Evolutionary conservation across 2,113 vertebrate species (phyloP).

Genomic region (Amazona vittata): DNA sequence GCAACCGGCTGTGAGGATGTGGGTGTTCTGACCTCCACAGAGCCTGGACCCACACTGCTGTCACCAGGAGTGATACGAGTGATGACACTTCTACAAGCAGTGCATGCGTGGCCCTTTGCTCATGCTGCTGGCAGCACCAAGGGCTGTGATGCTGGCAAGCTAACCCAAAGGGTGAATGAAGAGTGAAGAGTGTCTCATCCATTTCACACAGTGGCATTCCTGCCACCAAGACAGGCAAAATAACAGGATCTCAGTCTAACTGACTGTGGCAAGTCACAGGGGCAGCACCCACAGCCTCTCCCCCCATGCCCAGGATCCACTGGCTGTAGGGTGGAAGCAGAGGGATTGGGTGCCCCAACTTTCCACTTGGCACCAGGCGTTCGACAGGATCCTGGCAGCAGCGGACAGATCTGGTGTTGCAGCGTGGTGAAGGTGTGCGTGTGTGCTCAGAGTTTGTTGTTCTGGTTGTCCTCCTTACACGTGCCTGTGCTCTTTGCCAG

Average conservation of each 20-base stretch:
- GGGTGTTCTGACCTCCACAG: rapidly evolving
- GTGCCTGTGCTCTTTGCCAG: conserved; percentile 47
- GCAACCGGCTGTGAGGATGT: rapidly evolving
- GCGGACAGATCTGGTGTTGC: rapidly evolving
- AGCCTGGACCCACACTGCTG: background rate
- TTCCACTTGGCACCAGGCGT: background rate
- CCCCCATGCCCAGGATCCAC: rapidly evolving
- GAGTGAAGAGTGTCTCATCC: background rate
- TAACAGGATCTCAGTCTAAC: background rate
- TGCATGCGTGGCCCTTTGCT: rapidly evolving
- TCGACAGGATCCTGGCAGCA: background rate
- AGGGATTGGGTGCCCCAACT: background rate
- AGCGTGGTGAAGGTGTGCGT: rapidly evolving
- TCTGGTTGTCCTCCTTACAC: conserved; percentile 38
- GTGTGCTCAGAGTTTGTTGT: conserved; percentile 47
- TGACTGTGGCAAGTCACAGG: background rate
- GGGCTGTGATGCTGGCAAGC: background rate
- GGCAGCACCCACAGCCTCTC: background rate
- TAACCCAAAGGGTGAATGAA: background rate
- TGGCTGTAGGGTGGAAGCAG: background rate
- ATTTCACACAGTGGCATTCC: background rate
- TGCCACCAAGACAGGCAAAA: background rate
- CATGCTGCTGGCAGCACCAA: background rate
- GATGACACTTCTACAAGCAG: rapidly evolving
- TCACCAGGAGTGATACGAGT: rapidly evolving